Evolutionary conservation across 2,113 vertebrate genomes (phyloP).

Genomic region (Pachycephala philippinensis): DNA sequence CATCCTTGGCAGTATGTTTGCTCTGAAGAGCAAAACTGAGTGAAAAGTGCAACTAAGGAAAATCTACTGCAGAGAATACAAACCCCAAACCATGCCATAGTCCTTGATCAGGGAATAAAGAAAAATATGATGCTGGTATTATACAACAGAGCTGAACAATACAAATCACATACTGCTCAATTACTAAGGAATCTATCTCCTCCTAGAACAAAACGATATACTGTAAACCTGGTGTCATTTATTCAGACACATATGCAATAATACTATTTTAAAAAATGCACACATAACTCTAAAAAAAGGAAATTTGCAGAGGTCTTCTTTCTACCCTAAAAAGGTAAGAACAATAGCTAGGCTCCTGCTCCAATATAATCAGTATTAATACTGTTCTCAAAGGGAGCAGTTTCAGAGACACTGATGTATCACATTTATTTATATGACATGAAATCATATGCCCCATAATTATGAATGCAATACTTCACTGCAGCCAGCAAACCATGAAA

Average conservation of each 20-base stretch:
- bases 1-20: neutral
- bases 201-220: neutral
- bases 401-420: neutral
- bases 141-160: neutral
- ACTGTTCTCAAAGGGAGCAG: neutral
- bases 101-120: neutral
- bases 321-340: neutral
- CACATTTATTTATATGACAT: neutral
- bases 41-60: neutral
- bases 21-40: neutral
- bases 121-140: neutral
- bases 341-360: neutral
- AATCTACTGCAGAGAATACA: neutral
- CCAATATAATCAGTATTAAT: neutral
- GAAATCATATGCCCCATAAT: slow-evolving; percentile 2
- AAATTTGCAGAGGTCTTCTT: neutral
- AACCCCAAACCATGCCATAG: neutral
- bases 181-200: neutral
- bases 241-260: neutral
- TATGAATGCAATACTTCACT: neutral
- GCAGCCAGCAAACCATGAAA: neutral
- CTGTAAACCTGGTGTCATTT: neutral
- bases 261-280: neutral
- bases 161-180: neutral
- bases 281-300: neutral